phyloP scores from a whole-genome alignment of 2,888 invertebrate species.

The Panorpa germanica region DNA sequence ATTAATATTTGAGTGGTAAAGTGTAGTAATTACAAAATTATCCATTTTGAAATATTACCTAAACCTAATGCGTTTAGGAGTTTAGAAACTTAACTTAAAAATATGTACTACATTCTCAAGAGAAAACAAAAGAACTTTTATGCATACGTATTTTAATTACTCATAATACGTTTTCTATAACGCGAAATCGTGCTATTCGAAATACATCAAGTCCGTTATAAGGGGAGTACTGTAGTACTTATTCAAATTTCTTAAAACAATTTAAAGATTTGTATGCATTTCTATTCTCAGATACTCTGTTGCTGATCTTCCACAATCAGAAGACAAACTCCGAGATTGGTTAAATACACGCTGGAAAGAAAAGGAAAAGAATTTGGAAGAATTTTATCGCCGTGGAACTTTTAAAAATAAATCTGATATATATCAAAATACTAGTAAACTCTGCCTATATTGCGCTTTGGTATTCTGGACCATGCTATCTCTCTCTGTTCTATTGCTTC shows the following conservation, averaged over 20 bases:
- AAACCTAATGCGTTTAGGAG: too few relatives aligned
- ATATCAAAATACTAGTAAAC: slow-evolving; percentile 20
- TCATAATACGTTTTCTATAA: slow-evolving; percentile 3
- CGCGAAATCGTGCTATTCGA: too few relatives aligned
- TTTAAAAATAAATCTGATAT: slow-evolving; percentile 20
- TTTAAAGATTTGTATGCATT: neutral
- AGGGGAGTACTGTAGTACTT: too few relatives aligned
- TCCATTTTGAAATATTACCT: too few relatives aligned
- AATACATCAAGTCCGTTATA: too few relatives aligned
- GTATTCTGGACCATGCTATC: slow-evolving; percentile 45
- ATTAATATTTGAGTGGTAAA: too few relatives aligned
- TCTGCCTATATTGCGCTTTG: slow-evolving; percentile 31
- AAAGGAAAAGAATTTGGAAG: slow-evolving; percentile 39
- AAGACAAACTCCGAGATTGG: slow-evolving; percentile 37
- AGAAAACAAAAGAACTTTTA: neutral
- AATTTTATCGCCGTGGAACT: slow-evolving; percentile 35
- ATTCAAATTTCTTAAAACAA: slow-evolving; percentile 4
- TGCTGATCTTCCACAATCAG: slow-evolving; percentile 34
- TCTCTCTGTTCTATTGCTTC: slow-evolving; percentile 25
- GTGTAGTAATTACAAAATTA: too few relatives aligned
- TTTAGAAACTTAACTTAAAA: too few relatives aligned
- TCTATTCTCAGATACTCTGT: slow-evolving; percentile 32
- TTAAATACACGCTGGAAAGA: slow-evolving; percentile 42
- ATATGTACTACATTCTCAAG: neutral
- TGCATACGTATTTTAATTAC: slow-evolving; percentile 3